Evolutionary conservation across 37 sponge, comb jelly and placozoan species (phyloP), one percentile per base, ranked within the genome.

Genomic region (Halichondria panicea): DNA sequence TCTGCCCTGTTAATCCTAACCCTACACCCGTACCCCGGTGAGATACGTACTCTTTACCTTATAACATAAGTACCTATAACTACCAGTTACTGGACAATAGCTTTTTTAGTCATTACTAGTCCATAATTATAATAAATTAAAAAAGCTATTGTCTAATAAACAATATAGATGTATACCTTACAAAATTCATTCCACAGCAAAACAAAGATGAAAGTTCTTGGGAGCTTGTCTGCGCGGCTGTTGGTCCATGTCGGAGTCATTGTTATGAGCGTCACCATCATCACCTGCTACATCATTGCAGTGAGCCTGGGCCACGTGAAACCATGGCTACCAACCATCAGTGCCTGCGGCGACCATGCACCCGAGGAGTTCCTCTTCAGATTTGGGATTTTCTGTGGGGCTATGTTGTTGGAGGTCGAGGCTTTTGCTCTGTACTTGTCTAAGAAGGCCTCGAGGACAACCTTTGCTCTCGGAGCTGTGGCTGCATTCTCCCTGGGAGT

Each of bases 311-410:
- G 84, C 28, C 94, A 94, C 72, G 83, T 83, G 32, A 73, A 79
- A 21, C 65, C 84, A 4, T 94, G 91, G 88, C 84, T 94, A 24
- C 94, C 94, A 13, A 89, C 90, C 75, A 94, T 94, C 68, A 87
- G 88, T 53, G 88, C 75, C 57, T 94, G 94, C 72, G 94, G 90
- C 27, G 88, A 90, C 8, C 63, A 63, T 21, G 27, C 81, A 40
- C 94, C 94, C 1, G 94, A 94, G 80, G 68, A 79, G 74, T 89
- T 87, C 58, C 66, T 55, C 37, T 94, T 94, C 74, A 43, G 94
- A 22, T 59, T 70, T 18, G 94, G 94, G 4, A 69, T 94, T 6
- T 25, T 87, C 36, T 33, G 68, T 6, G 90, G 86, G 24, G 89
- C 86, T 0, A 4, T 76, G n/a, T 53, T 84, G 21, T 52, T 92